These are phyloP conservation scores for Gambusia affinis DNA, from an alignment of 2,113 vertebrate species.

Conservation along the genomic window DNA sequence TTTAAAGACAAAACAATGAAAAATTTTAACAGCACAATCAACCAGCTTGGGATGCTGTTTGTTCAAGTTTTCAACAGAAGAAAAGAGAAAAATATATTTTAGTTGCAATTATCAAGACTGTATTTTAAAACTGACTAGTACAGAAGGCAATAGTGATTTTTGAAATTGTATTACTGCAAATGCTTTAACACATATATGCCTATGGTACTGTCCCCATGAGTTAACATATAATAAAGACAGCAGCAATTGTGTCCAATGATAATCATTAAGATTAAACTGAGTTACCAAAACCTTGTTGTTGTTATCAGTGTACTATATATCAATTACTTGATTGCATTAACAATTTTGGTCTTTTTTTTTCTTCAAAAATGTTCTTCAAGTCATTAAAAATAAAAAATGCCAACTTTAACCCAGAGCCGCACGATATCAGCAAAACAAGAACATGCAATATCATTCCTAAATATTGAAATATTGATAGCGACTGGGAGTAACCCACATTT, in stretches of 20 bases:
- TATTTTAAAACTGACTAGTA: slow-evolving; percentile 18
- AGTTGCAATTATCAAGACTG: slow-evolving; percentile 12
- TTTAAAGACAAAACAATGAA: slow-evolving; percentile 43
- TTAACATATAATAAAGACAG: slow-evolving; percentile 3
- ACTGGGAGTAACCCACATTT: neutral
- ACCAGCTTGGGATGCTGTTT: slow-evolving; percentile 10
- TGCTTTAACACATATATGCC: slow-evolving; percentile 13
- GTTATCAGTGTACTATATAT: neutral
- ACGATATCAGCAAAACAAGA: neutral
- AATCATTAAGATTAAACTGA: neutral
- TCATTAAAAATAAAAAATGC: neutral
- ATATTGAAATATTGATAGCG: neutral
- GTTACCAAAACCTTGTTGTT: slow-evolving; percentile 3
- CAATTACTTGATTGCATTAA: neutral
- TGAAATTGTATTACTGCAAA: slow-evolving; percentile 15
- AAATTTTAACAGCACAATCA: slow-evolving; percentile 33
- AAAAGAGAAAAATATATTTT: slow-evolving; percentile 19
- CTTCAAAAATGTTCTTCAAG: neutral
- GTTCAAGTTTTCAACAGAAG: slow-evolving; percentile 36
- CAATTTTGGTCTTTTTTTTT: neutral
- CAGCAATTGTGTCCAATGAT: neutral
- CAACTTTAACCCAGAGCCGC: neutral
- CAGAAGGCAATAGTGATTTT: slow-evolving; percentile 12
- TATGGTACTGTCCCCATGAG: slow-evolving; percentile 9
- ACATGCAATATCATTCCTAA: neutral